These are phyloP conservation scores for Urosaurus nigricauda DNA, from an alignment of 2,797 vertebrate genomes.

Conservation along the genomic window DNA sequence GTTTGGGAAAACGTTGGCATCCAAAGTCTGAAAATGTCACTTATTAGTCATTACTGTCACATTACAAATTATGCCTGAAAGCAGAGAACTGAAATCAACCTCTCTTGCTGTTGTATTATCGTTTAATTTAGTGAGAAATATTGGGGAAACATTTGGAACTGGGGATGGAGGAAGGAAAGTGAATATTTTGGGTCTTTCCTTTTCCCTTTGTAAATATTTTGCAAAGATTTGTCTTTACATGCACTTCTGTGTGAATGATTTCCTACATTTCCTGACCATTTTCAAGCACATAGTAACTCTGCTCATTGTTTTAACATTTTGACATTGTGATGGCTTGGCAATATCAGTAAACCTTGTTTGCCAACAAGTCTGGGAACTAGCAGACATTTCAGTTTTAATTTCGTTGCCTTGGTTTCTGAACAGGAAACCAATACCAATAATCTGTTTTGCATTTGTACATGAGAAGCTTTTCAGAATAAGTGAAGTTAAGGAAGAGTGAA, in stretches of 20 bases:
- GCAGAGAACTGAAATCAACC: constrained; percentile 44
- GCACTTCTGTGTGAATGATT: background rate
- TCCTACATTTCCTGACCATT: background rate
- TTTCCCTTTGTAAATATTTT: background rate
- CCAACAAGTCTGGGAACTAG: background rate
- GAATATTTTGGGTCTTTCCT: background rate
- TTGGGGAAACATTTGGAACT: background rate
- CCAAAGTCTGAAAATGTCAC: constrained; percentile 46
- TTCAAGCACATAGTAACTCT: constrained; percentile 3
- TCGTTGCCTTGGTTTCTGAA: background rate
- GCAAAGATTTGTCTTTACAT: constrained; percentile 28
- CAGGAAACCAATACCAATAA: constrained; percentile 12
- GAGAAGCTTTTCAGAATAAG: background rate
- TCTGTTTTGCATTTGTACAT: background rate
- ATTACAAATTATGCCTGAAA: constrained; percentile 56
- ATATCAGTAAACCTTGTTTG: background rate
- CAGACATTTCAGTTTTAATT: constrained; percentile 3
- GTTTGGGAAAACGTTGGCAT: constrained; percentile 40
- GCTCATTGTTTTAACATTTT: constrained; percentile 1
- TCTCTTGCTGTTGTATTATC: constrained; percentile 21
- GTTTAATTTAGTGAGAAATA: constrained; percentile 41
- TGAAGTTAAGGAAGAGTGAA: background rate
- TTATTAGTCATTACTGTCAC: constrained; percentile 51
- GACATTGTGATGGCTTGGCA: background rate
- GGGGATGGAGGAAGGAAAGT: background rate